These are phyloP conservation scores for Chunga burmeisteri DNA, from an alignment of 2,113 vertebrate genomes.

Conservation along the genomic window DNA sequence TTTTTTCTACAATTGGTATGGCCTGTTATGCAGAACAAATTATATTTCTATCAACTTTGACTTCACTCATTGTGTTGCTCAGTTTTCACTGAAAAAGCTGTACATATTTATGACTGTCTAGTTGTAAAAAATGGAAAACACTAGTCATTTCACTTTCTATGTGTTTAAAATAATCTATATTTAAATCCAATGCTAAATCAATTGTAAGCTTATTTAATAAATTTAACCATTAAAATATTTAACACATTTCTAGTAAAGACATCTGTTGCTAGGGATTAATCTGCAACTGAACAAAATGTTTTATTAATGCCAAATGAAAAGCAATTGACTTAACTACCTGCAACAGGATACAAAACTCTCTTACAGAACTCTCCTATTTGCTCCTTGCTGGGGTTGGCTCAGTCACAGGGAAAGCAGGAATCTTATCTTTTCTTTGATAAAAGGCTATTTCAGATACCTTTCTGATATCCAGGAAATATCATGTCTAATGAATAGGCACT, in stretches of 20 bases:
- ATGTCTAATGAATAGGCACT: slow-evolving; percentile 45
- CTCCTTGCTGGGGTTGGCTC: slow-evolving; percentile 5
- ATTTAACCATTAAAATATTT: background rate
- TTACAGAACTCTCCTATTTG: background rate
- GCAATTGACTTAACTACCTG: slow-evolving; percentile 16
- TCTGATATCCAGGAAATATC: slow-evolving; percentile 48
- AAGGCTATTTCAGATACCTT: slow-evolving; percentile 41
- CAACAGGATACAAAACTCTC: slow-evolving; percentile 15
- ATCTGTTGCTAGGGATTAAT: background rate
- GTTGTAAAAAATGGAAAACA: background rate
- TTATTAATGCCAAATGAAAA: slow-evolving; percentile 38
- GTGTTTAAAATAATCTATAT: background rate
- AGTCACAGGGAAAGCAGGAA: slow-evolving; percentile 4
- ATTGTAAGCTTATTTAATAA: background rate
- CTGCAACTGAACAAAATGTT: background rate
- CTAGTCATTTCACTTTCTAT: background rate
- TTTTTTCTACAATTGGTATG: background rate
- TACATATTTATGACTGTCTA: background rate
- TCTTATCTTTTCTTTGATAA: slow-evolving; percentile 36
- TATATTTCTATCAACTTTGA: background rate
- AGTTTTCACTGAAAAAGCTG: background rate
- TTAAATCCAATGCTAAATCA: background rate
- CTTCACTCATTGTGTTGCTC: background rate
- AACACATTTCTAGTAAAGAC: background rate
- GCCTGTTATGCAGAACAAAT: background rate